phyloP scores from a whole-genome alignment of 2,113 vertebrate species.

The Melanerpes aurifrons region DNA sequence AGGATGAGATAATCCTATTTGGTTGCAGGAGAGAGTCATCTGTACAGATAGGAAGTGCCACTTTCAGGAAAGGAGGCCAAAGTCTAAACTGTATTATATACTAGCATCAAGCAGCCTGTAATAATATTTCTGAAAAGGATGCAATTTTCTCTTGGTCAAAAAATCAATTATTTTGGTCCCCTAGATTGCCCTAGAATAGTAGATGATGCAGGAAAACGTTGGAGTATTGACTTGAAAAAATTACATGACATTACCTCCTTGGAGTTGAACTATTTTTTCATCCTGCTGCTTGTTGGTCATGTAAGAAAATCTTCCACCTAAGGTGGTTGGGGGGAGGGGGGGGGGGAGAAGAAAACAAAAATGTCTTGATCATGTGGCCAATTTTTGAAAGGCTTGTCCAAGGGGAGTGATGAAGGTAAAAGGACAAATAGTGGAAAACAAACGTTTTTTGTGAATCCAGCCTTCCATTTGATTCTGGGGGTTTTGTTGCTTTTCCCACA shows the following conservation, averaged over 20 bases:
- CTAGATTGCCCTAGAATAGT: not conserved
- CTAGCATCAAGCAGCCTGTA: not conserved
- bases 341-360: not conserved
- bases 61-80: not conserved
- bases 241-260: not conserved
- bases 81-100: not conserved
- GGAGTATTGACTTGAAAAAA: not conserved
- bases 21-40: not conserved
- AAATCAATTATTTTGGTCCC: not conserved
- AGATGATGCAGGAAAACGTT: not conserved
- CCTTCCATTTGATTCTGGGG: not conserved
- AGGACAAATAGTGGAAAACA: slow-evolving; percentile 39
- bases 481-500: slow-evolving; percentile 15
- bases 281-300: not conserved
- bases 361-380: not conserved
- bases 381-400: not conserved
- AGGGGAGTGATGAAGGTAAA: not conserved
- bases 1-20: not conserved
- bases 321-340: no score
- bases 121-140: not conserved
- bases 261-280: not conserved
- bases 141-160: not conserved
- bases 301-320: not conserved
- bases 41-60: not conserved
- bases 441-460: slow-evolving; percentile 2